Percentiles rank a stretch among this genome's conserved stretches.
Evolutionary conservation across 2,797 vertebrate species (phyloP).

Genomic region (Sebastes flavidus): DNA sequence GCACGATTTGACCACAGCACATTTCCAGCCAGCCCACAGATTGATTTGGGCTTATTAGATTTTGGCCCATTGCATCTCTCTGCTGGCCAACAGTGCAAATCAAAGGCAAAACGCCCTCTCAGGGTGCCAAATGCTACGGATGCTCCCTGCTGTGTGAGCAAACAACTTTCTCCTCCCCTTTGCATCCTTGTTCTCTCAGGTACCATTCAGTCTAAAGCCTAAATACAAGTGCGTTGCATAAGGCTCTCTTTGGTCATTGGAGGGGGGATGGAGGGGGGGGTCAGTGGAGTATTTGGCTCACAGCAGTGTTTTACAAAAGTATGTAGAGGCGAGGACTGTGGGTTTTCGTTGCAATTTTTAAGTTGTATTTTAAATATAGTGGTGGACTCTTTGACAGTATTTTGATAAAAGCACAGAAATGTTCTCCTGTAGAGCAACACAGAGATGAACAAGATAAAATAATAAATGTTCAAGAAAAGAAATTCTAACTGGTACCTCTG

Average conservation of each 20-base stretch:
- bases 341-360: background rate
- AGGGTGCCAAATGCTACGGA: slow-evolving; percentile 26
- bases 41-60: slow-evolving; percentile 59
- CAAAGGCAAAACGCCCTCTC: slow-evolving; percentile 36
- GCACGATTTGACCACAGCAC: slow-evolving; percentile 32
- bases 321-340: background rate
- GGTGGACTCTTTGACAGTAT: background rate
- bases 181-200: slow-evolving; percentile 36
- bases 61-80: slow-evolving; percentile 41
- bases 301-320: background rate
- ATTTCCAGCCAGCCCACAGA: slow-evolving; percentile 45
- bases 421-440: background rate
- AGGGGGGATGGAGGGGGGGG: background rate
- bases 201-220: slow-evolving; percentile 37
- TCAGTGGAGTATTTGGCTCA: slow-evolving; percentile 13
- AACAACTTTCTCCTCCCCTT: slow-evolving; percentile 31
- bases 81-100: slow-evolving; percentile 51
- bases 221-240: slow-evolving; percentile 32
- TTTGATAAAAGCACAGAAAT: background rate
- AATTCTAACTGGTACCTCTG: no score
- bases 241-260: slow-evolving; percentile 18
- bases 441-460: background rate
- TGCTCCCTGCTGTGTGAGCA: slow-evolving; percentile 39
- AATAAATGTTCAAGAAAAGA: background rate
- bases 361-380: background rate